Conservation (phyloP, 2,888 invertebrate genomes). For the Apamea crenata region DNA sequence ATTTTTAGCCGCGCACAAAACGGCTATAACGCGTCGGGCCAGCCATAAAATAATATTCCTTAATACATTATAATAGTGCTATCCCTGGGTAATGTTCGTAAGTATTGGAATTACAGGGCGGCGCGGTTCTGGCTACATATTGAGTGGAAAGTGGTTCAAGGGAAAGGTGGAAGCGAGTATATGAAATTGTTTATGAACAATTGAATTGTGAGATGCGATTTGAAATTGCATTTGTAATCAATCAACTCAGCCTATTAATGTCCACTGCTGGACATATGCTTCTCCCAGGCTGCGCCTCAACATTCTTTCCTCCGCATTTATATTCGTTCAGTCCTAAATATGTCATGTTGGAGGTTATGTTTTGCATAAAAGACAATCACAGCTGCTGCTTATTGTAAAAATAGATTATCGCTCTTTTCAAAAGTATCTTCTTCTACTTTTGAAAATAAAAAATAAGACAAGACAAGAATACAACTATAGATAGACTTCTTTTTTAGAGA, state of each 20-base stretch:
- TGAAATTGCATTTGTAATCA: not conserved
- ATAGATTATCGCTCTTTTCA: too few relatives aligned
- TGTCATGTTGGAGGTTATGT: too few relatives aligned
- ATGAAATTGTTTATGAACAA: constrained; percentile 7
- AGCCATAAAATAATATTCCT: constrained; percentile 89
- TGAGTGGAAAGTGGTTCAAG: constrained; percentile 73
- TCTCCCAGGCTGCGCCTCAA: too few relatives aligned
- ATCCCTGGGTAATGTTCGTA: constrained; percentile 88
- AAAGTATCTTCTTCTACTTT: too few relatives aligned
- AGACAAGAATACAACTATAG: too few relatives aligned
- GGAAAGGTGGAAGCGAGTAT: constrained; percentile 46
- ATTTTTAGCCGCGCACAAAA: constrained; percentile 84
- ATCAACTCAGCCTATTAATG: too few relatives aligned
- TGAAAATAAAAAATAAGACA: too few relatives aligned
- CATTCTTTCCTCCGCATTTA: not conserved
- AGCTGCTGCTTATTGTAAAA: too few relatives aligned
- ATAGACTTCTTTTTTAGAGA: too few relatives aligned
- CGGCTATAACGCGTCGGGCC: constrained; percentile 84
- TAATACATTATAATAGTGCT: constrained; percentile 90
- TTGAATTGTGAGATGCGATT: not conserved
- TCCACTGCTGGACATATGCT: too few relatives aligned
- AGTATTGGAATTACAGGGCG: constrained; percentile 90
- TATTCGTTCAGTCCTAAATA: not conserved
- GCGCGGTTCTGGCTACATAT: constrained; percentile 83
- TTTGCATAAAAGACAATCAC: not conserved